A percentile compares a stretch with the other conserved stretches of the same genome.
Conservation (phyloP, 2,888 invertebrate species). For the Caenorhabditis sp. region DNA sequence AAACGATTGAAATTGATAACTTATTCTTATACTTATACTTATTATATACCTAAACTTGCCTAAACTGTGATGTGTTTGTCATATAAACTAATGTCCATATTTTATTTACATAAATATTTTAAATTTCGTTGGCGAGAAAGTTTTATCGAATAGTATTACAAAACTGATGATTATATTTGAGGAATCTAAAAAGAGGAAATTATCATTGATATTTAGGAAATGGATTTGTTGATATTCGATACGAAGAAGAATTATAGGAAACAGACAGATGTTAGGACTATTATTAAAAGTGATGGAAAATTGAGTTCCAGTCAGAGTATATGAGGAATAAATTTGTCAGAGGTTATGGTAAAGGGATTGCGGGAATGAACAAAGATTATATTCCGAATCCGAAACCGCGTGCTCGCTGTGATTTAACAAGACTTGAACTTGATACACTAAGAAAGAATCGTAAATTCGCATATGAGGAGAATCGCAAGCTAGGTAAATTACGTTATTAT, state of each 20-base stretch:
- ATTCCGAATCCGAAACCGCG: neutral
- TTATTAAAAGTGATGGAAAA: constrained; percentile 12
- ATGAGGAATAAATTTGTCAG: no score
- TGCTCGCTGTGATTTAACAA: neutral
- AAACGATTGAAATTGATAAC: neutral
- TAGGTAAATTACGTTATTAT: neutral
- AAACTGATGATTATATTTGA: neutral
- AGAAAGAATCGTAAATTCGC: neutral
- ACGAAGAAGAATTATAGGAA: constrained; percentile 12
- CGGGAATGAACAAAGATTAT: no score
- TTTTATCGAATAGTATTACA: neutral
- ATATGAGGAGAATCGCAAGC: neutral
- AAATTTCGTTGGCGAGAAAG: neutral
- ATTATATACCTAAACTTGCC: no score
- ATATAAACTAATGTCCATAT: neutral
- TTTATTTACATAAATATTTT: neutral
- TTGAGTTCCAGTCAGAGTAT: no score
- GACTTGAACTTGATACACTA: neutral
- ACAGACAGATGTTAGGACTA: neutral
- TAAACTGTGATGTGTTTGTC: neutral
- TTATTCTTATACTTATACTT: no score
- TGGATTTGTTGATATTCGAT: constrained; percentile 39
- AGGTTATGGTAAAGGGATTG: no score
- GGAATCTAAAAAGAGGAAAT: no score
- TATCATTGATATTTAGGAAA: neutral